phyloP scores from a whole-genome alignment of 1,140 invertebrate species.

The Hycleus cichorii region DNA sequence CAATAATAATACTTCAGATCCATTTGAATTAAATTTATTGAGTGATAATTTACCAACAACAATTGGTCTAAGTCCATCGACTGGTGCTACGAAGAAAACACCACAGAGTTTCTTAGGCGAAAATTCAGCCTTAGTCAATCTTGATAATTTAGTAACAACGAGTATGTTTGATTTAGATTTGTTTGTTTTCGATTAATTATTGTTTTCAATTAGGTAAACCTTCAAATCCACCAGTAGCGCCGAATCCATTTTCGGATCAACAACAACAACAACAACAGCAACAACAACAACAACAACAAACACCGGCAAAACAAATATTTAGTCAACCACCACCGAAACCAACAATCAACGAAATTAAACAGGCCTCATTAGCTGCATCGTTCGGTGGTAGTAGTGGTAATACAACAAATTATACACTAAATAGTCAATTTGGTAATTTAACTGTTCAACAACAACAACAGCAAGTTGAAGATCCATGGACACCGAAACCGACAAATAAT shows the following conservation, averaged over 20 bases:
- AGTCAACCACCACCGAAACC: slow-evolving; percentile 40
- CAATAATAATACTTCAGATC: slow-evolving; percentile 46
- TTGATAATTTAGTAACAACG: slow-evolving; percentile 83
- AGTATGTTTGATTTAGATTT: slow-evolving; percentile 20
- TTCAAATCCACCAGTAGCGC: slow-evolving; percentile 24
- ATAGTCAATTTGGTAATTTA: slow-evolving; percentile 4
- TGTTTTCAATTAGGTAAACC: slow-evolving; percentile 28
- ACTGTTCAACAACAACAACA: slow-evolving; percentile 1
- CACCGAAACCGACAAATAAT: slow-evolving; percentile 27
- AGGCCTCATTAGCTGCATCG: slow-evolving; percentile 40
- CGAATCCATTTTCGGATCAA: slow-evolving; percentile 45
- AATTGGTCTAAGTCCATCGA: slow-evolving; percentile 31
- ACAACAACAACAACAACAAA: neutral
- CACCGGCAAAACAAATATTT: slow-evolving; percentile 31
- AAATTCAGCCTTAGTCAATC: slow-evolving; percentile 88
- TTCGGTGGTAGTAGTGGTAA: slow-evolving; percentile 10
- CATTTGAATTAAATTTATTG: slow-evolving; percentile 62
- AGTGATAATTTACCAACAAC: slow-evolving; percentile 46
- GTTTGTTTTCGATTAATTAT: neutral
- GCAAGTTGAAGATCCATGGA: slow-evolving; percentile 33
- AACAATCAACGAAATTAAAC: slow-evolving; percentile 50
- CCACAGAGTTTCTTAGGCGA: slow-evolving; percentile 90
- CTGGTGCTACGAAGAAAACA: slow-evolving; percentile 65
- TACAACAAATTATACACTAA: neutral
- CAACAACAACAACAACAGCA: neutral